Percentiles rank a stretch among this genome's conserved stretches.
These are phyloP conservation scores for Chelonia mydas DNA, from an alignment of 2,797 vertebrate genomes.

Conservation along the genomic window DNA sequence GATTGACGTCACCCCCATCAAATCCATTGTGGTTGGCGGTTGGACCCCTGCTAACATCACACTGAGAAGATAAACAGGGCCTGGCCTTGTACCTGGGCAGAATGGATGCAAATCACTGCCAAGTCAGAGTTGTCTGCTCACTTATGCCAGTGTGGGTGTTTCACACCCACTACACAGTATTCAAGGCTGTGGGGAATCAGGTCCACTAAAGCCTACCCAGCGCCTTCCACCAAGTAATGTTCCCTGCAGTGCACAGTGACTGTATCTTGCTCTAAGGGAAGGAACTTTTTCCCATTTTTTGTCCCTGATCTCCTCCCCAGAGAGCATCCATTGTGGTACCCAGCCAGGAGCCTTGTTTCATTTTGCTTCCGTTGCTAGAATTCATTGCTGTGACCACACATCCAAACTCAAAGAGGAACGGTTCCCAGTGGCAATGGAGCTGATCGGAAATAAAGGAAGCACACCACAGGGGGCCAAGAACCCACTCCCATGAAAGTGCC, in stretches of 20 bases:
- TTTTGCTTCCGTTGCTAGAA: conserved; percentile 36
- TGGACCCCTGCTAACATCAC: not conserved
- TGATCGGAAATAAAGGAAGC: not conserved
- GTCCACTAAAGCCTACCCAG: not conserved
- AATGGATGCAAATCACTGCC: not conserved
- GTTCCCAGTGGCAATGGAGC: not conserved
- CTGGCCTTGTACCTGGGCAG: not conserved
- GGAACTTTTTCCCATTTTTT: not conserved
- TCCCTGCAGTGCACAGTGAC: not conserved
- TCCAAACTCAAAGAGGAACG: not conserved
- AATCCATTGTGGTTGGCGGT: not conserved
- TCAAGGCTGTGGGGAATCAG: not conserved
- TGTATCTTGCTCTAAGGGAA: not conserved
- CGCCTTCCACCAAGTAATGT: not conserved
- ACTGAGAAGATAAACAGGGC: not conserved
- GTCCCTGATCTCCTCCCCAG: not conserved
- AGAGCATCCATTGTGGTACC: not conserved
- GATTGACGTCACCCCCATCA: not conserved
- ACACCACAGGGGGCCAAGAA: not conserved
- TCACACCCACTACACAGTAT: not conserved
- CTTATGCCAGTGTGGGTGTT: not conserved
- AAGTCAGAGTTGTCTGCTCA: not conserved
- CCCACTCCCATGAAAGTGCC: not conserved
- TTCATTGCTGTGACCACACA: conserved; percentile 26
- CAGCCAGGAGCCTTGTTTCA: not conserved